Percentiles rank a stretch among this genome's conserved stretches.
These are phyloP conservation scores for Pithys albifrons DNA, from an alignment of 2,113 vertebrate species.

Conservation along the genomic window DNA sequence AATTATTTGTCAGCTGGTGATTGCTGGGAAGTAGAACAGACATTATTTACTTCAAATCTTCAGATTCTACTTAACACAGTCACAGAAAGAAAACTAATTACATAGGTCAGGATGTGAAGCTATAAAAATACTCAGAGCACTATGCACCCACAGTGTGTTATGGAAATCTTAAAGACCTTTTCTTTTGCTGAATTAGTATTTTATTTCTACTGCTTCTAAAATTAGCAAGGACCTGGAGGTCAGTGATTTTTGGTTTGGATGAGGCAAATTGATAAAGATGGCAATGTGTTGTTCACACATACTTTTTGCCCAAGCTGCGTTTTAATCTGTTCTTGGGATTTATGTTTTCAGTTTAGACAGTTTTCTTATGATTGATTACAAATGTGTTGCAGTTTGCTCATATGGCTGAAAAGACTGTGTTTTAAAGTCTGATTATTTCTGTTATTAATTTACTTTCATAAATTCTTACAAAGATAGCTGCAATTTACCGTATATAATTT, in stretches of 20 bases:
- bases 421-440: background rate
- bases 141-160: background rate
- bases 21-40: conserved; percentile 22
- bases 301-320: background rate
- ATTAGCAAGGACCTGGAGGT: background rate
- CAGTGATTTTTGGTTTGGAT: background rate
- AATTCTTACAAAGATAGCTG: background rate
- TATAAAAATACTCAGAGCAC: background rate
- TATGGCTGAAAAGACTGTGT: background rate
- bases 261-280: background rate
- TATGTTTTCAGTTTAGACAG: background rate
- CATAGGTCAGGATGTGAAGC: background rate
- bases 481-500: background rate
- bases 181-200: background rate
- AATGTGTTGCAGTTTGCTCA: background rate
- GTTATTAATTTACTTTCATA: background rate
- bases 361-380: background rate
- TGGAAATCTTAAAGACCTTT: background rate
- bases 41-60: conserved; percentile 18
- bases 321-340: background rate
- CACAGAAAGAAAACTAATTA: conserved; percentile 27
- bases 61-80: background rate
- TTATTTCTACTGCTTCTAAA: background rate
- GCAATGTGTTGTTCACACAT: background rate
- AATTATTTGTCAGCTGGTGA: conserved; percentile 57